Conservation (phyloP, 2,888 invertebrate species). For the Cheilosia impressa region DNA sequence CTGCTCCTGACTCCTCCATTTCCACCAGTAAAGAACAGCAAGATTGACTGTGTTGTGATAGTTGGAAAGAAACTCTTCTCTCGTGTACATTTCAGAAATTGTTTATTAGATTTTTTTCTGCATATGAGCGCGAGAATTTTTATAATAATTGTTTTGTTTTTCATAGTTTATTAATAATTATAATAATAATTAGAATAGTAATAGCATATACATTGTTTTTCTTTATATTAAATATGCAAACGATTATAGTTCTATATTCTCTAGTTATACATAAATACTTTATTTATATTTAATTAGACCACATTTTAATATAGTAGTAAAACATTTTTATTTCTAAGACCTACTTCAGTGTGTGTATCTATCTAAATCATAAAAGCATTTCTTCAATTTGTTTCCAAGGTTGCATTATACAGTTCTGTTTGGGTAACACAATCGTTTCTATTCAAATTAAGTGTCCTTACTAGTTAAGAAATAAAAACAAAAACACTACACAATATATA, state of each 20-base stretch:
- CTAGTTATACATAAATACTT: conserved; percentile 71
- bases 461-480: conserved; percentile 37
- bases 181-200: conserved; percentile 73
- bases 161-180: conserved; percentile 76
- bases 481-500: conserved; percentile 44
- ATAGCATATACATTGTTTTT: conserved; percentile 60
- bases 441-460: conserved; percentile 36
- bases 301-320: conserved; percentile 47
- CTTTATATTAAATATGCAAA: conserved; percentile 68
- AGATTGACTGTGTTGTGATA: no score
- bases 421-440: conserved; percentile 33
- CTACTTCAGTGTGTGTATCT: conserved; percentile 41
- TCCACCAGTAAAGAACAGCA: no score
- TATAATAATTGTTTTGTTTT: conserved; percentile 17
- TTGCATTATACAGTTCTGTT: conserved; percentile 34
- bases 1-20: no score
- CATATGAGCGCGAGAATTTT: conserved; percentile 72
- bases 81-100: conserved; percentile 28
- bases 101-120: conserved; percentile 61
- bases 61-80: background rate
- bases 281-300: conserved; percentile 40
- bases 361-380: conserved; percentile 62
- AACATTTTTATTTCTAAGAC: conserved; percentile 42
- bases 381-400: conserved; percentile 14
- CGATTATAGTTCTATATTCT: conserved; percentile 68